phyloP scores from a whole-genome alignment of 1,140 invertebrate species.

The Drosophila melanica region DNA sequence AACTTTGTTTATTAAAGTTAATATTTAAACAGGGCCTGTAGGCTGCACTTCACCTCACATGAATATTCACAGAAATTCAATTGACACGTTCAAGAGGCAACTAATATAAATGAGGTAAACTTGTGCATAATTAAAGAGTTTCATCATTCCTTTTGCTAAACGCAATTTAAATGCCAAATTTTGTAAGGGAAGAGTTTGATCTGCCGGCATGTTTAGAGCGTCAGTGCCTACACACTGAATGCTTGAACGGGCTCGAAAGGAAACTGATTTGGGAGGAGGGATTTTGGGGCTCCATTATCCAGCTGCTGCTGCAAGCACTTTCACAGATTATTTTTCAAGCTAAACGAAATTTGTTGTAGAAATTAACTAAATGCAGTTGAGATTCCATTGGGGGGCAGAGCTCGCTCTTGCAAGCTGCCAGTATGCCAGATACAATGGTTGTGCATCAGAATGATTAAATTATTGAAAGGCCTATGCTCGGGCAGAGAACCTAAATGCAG shows the following conservation, averaged over 20 bases:
- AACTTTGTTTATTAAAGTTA: background rate
- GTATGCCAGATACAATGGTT: constrained; percentile 14
- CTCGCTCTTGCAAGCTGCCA: background rate
- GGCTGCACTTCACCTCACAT: background rate
- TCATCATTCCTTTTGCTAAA: background rate
- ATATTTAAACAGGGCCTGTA: background rate
- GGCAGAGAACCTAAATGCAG: background rate
- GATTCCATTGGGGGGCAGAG: background rate
- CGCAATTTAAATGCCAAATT: background rate
- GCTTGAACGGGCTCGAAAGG: constrained; percentile 6
- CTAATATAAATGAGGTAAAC: background rate
- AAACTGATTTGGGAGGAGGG: constrained; percentile 5
- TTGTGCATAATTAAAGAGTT: constrained; percentile 3
- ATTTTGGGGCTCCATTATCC: constrained; percentile 22
- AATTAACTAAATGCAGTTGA: constrained; percentile 38
- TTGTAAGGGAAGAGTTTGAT: constrained; percentile 4
- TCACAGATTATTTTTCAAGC: constrained; percentile 60
- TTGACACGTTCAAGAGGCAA: constrained; percentile 2
- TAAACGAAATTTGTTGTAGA: constrained; percentile 33
- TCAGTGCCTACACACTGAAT: background rate
- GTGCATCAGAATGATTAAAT: constrained; percentile 72
- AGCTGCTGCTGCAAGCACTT: constrained; percentile 47
- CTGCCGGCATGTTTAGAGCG: background rate
- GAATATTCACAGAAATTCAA: background rate
- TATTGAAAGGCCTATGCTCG: constrained; percentile 49